Percentiles rank a stretch among this genome's conserved stretches.
phyloP scores from a whole-genome alignment of 2,797 vertebrate species.

The Sebastes cheni region DNA sequence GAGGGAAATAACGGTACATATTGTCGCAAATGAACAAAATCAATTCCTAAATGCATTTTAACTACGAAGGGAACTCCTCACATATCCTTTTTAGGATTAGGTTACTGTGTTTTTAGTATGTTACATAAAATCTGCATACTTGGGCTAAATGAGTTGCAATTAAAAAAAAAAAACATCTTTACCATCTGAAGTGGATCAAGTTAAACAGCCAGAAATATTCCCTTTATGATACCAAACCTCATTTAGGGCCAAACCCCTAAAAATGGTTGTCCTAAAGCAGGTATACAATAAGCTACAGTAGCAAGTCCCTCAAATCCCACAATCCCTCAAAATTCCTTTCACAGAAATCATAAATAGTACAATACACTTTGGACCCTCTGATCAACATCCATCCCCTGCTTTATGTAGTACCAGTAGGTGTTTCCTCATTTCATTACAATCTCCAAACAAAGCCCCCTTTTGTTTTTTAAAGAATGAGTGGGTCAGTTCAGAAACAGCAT shows the following conservation, averaged over 20 bases:
- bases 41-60: not conserved
- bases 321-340: slow-evolving; percentile 64
- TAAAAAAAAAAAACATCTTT: slow-evolving; percentile 3
- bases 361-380: slow-evolving; percentile 28
- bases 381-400: slow-evolving; percentile 37
- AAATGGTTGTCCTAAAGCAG: slow-evolving; percentile 19
- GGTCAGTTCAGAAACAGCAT: slow-evolving; percentile 65
- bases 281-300: slow-evolving; percentile 17
- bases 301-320: slow-evolving; percentile 34
- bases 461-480: slow-evolving; percentile 46
- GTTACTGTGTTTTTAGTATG: not conserved
- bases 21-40: not conserved
- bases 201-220: slow-evolving; percentile 53
- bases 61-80: not conserved
- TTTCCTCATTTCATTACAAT: slow-evolving; percentile 23
- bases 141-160: slow-evolving; percentile 1
- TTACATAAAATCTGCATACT: slow-evolving; percentile 17
- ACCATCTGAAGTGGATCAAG: slow-evolving; percentile 2
- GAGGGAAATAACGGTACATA: not conserved
- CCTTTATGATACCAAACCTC: slow-evolving; percentile 60
- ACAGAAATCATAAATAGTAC: slow-evolving; percentile 70
- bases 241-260: slow-evolving; percentile 22
- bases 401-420: slow-evolving; percentile 12
- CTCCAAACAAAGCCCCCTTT: slow-evolving; percentile 43
- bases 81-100: not conserved